Percentiles rank a stretch among this genome's conserved stretches.
phyloP scores from a whole-genome alignment of 2,888 invertebrate genomes.

The Plutella xylostella region DNA sequence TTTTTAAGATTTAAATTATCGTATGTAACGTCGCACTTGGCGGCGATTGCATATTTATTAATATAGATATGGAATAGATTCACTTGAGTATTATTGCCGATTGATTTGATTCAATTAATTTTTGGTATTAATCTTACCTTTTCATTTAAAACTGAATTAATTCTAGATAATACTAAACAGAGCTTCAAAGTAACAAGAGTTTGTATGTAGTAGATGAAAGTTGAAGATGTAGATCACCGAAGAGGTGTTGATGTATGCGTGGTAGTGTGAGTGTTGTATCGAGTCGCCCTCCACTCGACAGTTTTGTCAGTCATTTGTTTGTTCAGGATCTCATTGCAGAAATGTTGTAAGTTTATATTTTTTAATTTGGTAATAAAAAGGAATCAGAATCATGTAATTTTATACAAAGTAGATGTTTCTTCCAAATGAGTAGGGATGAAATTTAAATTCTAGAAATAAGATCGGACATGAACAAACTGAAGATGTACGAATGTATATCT shows the following conservation, averaged over 20 bases:
- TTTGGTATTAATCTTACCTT: conserved; percentile 4
- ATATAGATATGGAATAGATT: conserved; percentile 67
- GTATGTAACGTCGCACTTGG: conserved; percentile 38
- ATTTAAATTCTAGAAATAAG: conserved; percentile 46
- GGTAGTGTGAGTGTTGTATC: neutral
- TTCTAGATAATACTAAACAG: neutral
- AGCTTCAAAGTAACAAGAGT: conserved; percentile 5
- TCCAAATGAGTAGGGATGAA: conserved; percentile 59
- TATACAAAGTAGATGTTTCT: conserved; percentile 52
- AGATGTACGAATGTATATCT: conserved; percentile 65
- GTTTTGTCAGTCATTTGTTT: conserved; percentile 16
- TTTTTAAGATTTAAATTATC: conserved; percentile 56
- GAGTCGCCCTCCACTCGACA: conserved; percentile 33
- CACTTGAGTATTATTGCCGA: conserved; percentile 67
- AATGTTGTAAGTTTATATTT: conserved; percentile 59
- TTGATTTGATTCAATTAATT: conserved; percentile 37
- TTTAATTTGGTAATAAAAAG: conserved; percentile 47
- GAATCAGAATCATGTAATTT: conserved; percentile 64
- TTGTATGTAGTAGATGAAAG: neutral
- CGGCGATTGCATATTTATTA: conserved; percentile 53
- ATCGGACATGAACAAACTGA: conserved; percentile 64
- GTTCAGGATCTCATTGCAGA: conserved; percentile 61
- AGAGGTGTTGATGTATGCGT: neutral
- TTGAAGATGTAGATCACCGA: no score
- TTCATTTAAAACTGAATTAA: neutral